These are phyloP conservation scores for Geotrypetes seraphini DNA, from an alignment of 2,797 vertebrate species.

Conservation along the genomic window DNA sequence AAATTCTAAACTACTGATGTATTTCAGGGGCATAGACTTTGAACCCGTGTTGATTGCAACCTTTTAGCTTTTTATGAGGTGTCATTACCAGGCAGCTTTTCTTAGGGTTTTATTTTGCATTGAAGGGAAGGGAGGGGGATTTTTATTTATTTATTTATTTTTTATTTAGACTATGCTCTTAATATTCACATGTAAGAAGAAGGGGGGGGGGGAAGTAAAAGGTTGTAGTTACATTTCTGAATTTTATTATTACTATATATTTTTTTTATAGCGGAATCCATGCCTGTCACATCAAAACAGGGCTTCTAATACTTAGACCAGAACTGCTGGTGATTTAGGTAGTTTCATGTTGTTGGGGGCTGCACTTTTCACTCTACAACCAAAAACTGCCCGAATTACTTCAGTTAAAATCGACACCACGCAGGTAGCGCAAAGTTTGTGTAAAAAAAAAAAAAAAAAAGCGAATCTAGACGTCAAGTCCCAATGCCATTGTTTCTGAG, in stretches of 20 bases:
- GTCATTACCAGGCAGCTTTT: constrained; percentile 5
- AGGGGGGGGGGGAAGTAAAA: too few species aligned
- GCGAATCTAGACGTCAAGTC: constrained; percentile 37
- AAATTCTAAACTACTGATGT: background rate
- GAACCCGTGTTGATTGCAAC: constrained; percentile 15
- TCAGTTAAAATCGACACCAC: constrained; percentile 68
- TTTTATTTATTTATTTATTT: constrained; percentile 12
- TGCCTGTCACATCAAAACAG: constrained; percentile 30
- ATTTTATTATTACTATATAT: constrained; percentile 30
- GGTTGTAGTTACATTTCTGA: too few species aligned
- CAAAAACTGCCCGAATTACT: constrained; percentile 95
- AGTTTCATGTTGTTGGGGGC: constrained; percentile 97
- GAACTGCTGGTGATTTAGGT: constrained; percentile 94
- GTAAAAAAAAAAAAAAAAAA: too few species aligned
- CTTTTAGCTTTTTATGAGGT: constrained; percentile 12
- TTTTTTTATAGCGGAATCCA: constrained; percentile 38
- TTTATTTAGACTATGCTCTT: too few species aligned
- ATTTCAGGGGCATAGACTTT: constrained; percentile 20
- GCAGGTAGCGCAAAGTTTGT: constrained; percentile 41
- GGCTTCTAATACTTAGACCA: constrained; percentile 42
- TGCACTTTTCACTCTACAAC: constrained; percentile 85
- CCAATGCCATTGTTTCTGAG: constrained; percentile 36
- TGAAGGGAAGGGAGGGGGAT: background rate
- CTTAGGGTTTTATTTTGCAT: constrained; percentile 3
- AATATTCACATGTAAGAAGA: too few species aligned